Percentiles rank a stretch among this genome's conserved stretches.
These are phyloP conservation scores for Dermochelys coriacea DNA, from an alignment of 2,797 vertebrate genomes.

Conservation along the genomic window DNA sequence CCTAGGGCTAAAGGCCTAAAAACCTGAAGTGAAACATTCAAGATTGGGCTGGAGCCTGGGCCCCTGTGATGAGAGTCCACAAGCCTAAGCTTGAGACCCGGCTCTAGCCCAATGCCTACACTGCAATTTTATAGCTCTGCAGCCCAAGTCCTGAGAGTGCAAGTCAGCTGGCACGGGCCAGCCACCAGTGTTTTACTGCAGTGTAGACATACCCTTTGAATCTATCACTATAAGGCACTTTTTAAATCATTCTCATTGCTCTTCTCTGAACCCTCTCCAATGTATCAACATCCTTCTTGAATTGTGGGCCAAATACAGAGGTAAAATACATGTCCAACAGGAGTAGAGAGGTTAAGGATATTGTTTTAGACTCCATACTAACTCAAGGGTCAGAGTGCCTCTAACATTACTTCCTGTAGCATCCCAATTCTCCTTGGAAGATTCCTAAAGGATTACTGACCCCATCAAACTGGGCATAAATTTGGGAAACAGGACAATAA, in stretches of 20 bases:
- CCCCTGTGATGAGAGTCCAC: neutral
- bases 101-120: neutral
- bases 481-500: neutral
- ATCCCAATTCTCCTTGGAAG: neutral
- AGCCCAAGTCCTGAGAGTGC: neutral
- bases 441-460: neutral
- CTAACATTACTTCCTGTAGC: fast-evolving
- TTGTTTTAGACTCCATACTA: neutral
- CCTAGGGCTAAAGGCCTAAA: neutral
- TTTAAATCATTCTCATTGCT: neutral
- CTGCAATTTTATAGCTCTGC: neutral
- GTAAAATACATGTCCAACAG: neutral
- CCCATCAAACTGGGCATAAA: neutral
- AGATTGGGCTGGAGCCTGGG: neutral
- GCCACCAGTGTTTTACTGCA: neutral
- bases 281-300: neutral
- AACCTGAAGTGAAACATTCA: neutral
- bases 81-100: neutral
- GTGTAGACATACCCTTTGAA: neutral
- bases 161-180: neutral
- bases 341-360: neutral
- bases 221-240: neutral
- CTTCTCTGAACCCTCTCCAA: neutral
- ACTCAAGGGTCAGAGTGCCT: neutral
- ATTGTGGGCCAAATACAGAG: neutral